phyloP scores from a whole-genome alignment of 2,113 vertebrate species.

The Rhinichthys klamathensis region DNA sequence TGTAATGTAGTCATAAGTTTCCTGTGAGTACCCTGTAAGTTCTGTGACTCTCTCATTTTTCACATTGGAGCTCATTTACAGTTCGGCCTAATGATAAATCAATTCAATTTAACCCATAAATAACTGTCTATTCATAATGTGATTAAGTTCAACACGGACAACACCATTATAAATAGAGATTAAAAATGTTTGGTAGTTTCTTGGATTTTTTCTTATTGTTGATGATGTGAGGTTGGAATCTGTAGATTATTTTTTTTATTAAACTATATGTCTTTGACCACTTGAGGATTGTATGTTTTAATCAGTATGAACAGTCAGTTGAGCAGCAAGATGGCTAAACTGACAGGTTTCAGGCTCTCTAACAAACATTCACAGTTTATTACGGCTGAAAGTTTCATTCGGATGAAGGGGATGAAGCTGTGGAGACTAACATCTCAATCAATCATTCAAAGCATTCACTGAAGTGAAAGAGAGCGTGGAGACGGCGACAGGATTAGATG shows the following conservation, averaged over 20 bases:
- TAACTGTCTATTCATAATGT: not conserved
- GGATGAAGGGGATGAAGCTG: not conserved
- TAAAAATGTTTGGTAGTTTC: too few relatives aligned
- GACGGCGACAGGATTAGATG: not conserved
- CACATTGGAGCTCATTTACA: not conserved
- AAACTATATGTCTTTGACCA: not conserved
- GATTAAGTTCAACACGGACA: too few relatives aligned
- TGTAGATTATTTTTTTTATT: too few relatives aligned
- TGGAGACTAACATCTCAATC: not conserved
- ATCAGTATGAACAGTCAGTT: not conserved
- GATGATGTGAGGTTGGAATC: too few relatives aligned
- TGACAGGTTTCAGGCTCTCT: not conserved
- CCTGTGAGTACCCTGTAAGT: not conserved
- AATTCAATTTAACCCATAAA: not conserved
- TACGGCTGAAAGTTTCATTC: not conserved
- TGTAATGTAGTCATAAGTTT: not conserved
- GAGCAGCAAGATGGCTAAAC: not conserved
- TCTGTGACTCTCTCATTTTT: not conserved
- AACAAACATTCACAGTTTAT: not conserved
- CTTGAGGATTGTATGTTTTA: not conserved
- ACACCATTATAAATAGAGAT: too few relatives aligned
- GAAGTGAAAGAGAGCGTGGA: slow-evolving; percentile 16
- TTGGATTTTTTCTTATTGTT: too few relatives aligned
- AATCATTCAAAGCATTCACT: slow-evolving; percentile 22
- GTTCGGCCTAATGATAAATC: not conserved